Base-by-base conservation (phyloP, 1,140 invertebrate species). In the Drosophila lowei region DNA sequence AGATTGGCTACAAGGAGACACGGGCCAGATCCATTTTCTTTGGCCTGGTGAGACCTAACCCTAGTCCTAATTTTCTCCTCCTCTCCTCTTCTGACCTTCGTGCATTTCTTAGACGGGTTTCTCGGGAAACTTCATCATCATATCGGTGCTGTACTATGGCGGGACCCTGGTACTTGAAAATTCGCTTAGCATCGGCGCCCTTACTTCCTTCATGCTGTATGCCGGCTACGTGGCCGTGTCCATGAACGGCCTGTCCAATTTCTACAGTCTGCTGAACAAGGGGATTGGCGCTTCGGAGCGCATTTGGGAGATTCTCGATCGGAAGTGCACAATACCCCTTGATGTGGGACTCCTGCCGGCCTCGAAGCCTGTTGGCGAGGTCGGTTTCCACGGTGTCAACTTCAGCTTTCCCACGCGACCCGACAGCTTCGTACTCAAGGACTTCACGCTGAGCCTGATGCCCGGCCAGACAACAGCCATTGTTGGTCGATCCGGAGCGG, bases 71-170 rank as follows among this genome's bases (percentile, higher is more conserved):
- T 13, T n/a, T 13, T 13, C 28, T 13, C 8, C 0, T 13, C 8
- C 3, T 8, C 1, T 16, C 4, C 15, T 34, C 25, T 43, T 56
- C n/a, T 46, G 13, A 23, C 28, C 21, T 28, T 42, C 16, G 7
- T 48, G 1, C 23, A 89, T 86, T 84, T 93, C 92, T 72, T 38
- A 97, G 96, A 97, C 97, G 70, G 98, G 98, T 13, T 94, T 99
- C 30, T 95, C 97, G 53, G 98, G 98, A 6, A 99, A 99, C 91
- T 93, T 95, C 0, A 96, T 99, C 38, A 95, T 99, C 56, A 93
- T 99, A 28, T 95, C 97, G 4, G 97, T 99, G 11, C 93, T 99
- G 2, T 99, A 99, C 92, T 98, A 97, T 89, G 98, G 98, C 15
- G 97, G 97, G 8, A 93, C 94, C 11, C 95, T 99, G 94, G 97